phyloP scores from a whole-genome alignment of 1,140 invertebrate genomes.

The Solenopsis invicta region DNA sequence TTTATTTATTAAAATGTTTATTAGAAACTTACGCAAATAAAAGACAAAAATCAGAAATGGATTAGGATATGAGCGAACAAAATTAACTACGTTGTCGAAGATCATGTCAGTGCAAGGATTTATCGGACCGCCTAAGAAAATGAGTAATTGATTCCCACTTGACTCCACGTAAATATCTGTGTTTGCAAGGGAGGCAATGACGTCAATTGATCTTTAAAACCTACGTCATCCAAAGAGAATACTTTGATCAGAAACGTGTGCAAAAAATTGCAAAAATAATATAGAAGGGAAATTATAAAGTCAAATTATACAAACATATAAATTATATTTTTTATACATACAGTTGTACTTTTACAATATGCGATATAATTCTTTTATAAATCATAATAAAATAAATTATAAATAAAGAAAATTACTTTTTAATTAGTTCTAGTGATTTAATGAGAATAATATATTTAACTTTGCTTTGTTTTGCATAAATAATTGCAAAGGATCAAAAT shows the following conservation, averaged over 20 bases:
- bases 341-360: background rate
- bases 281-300: background rate
- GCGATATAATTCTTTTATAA: no score
- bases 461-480: background rate
- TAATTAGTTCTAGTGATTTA: background rate
- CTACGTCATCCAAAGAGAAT: conserved; percentile 65
- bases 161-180: conserved; percentile 55
- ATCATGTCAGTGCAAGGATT: conserved; percentile 43
- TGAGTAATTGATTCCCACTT: conserved; percentile 58
- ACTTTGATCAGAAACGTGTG: background rate
- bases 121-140: conserved; percentile 21
- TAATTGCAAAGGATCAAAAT: background rate
- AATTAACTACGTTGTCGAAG: conserved; percentile 21
- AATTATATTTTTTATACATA: background rate
- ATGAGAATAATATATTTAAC: background rate
- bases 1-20: background rate
- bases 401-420: conserved; percentile 7
- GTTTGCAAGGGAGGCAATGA: conserved; percentile 54
- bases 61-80: background rate
- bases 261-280: background rate
- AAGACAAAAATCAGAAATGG: background rate
- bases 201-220: conserved; percentile 66
- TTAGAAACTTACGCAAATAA: background rate
- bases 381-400: background rate
- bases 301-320: background rate